phyloP scores from a whole-genome alignment of 1,140 invertebrate species.

The Ostrea denselamellosa region DNA sequence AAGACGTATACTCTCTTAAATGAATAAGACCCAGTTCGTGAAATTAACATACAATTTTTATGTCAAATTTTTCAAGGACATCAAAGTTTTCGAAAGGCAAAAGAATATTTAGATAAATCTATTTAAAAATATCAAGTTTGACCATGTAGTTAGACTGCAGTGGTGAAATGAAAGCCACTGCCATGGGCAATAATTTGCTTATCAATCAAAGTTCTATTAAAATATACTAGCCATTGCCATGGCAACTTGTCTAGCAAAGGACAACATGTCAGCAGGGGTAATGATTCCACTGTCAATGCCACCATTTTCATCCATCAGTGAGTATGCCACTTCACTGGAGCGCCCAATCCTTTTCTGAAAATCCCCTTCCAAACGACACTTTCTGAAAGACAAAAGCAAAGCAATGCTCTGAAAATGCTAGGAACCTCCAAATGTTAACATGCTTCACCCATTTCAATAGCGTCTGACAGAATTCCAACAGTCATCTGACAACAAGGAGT shows the following conservation, averaged over 20 bases:
- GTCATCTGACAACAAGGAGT: background rate
- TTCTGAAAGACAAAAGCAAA: constrained; percentile 62
- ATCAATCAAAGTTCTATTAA: background rate
- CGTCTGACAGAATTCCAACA: background rate
- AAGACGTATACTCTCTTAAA: background rate
- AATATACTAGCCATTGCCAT: constrained; percentile 76
- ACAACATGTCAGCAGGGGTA: constrained; percentile 74
- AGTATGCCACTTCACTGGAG: constrained; percentile 70
- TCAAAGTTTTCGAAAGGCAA: background rate
- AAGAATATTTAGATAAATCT: background rate
- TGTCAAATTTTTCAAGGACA: background rate
- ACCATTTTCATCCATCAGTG: constrained; percentile 71
- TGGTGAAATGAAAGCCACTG: background rate
- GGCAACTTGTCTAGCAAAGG: constrained; percentile 76
- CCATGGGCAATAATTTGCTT: background rate
- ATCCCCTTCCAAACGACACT: constrained; percentile 75
- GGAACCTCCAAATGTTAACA: background rate
- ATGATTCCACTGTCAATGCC: constrained; percentile 74
- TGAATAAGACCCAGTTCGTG: background rate
- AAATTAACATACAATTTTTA: background rate
- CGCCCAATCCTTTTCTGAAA: constrained; percentile 64
- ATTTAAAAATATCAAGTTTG: background rate
- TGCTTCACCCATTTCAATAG: constrained; percentile 7
- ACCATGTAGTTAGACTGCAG: background rate
- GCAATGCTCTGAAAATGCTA: background rate